Evolutionary conservation across 2,888 invertebrate genomes (phyloP).

Genomic region (Drosophila borealis): DNA sequence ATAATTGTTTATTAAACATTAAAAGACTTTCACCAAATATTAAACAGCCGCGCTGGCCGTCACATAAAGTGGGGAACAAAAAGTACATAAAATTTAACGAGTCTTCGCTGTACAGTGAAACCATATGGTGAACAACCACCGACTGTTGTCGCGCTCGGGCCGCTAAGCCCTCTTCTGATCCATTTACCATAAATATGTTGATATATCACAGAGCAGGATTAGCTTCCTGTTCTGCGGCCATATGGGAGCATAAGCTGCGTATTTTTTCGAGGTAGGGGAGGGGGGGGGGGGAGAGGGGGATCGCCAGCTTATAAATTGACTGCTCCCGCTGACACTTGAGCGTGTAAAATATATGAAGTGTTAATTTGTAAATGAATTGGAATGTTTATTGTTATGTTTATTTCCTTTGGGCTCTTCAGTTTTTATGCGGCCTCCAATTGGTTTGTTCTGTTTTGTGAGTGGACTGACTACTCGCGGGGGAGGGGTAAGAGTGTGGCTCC

Average conservation of each 20-base stretch:
- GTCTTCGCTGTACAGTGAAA: constrained; percentile 18
- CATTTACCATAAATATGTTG: constrained; percentile 80
- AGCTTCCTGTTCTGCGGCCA: constrained; percentile 75
- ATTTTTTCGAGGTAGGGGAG: not conserved
- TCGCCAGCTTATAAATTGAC: constrained; percentile 6
- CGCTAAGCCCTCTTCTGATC: constrained; percentile 73
- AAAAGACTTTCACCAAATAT: constrained; percentile 65
- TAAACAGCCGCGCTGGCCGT: constrained; percentile 68
- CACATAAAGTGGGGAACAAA: constrained; percentile 44
- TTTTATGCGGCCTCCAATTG: constrained; percentile 59
- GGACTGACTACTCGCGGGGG: not conserved
- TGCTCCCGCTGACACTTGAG: constrained; percentile 53
- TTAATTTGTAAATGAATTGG: constrained; percentile 69
- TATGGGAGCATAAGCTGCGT: constrained; percentile 57
- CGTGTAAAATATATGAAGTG: constrained; percentile 71
- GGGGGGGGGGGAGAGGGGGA: not conserved
- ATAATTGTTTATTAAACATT: constrained; percentile 80
- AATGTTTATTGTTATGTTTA: constrained; percentile 67
- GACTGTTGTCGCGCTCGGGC: constrained; percentile 29
- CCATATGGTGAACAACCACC: constrained; percentile 70
- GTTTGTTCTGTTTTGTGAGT: constrained; percentile 7
- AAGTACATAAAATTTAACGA: constrained; percentile 65
- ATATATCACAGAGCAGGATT: constrained; percentile 81
- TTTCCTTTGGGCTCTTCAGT: constrained; percentile 22
- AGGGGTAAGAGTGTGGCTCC: not conserved